These are phyloP conservation scores for Vultur gryphus DNA, from an alignment of 2,797 vertebrate species.

Conservation along the genomic window DNA sequence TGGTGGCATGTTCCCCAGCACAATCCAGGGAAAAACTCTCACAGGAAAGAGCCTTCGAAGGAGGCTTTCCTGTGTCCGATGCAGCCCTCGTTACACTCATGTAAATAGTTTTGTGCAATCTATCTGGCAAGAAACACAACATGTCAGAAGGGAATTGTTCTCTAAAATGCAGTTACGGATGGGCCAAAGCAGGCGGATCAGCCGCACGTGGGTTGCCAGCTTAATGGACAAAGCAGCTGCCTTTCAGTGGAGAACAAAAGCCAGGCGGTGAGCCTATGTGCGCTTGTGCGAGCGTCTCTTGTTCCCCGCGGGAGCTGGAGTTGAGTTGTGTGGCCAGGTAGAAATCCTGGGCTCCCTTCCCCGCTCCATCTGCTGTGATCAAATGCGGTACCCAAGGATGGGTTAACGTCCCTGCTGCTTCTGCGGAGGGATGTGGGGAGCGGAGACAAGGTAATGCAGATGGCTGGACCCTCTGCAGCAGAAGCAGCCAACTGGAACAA, in stretches of 20 bases:
- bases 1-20: conserved; percentile 20
- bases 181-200: not conserved
- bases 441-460: accelerated
- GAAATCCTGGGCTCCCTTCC: not conserved
- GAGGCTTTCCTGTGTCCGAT: not conserved
- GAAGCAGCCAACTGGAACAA: conserved; percentile 24
- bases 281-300: not conserved
- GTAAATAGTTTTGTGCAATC: not conserved
- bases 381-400: not conserved
- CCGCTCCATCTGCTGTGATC: accelerated
- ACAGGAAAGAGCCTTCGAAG: conserved; percentile 9
- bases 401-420: not conserved
- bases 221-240: conserved; percentile 44
- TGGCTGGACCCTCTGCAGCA: not conserved
- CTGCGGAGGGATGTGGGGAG: not conserved
- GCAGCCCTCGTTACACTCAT: not conserved
- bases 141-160: conserved; percentile 7
- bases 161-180: not conserved
- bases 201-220: not conserved
- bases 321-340: not conserved
- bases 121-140: not conserved
- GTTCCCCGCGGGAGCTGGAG: not conserved
- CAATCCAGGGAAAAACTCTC: conserved; percentile 45
- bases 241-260: not conserved
- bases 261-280: not conserved